Evolutionary conservation across 2,113 vertebrate species (phyloP), one percentile per base, ranked within the genome.

Genomic region (Rostratula benghalensis): DNA sequence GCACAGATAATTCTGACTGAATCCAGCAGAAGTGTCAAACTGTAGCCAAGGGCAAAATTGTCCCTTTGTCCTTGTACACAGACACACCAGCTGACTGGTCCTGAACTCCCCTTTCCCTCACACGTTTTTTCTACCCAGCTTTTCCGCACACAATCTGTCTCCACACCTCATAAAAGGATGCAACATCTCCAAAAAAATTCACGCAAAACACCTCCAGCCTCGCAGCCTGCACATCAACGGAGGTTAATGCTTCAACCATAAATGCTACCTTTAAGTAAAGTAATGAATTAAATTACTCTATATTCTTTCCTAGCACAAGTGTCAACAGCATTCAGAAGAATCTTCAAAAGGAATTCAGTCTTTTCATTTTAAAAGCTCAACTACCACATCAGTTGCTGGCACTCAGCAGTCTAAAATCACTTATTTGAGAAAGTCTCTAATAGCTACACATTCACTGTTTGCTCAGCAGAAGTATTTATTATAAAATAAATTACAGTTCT

Each of bases 391-490:
- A 83, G 93, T 90, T 89, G 64, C 76, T 92, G 84, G 85, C 92
- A 95, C 82, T 95, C 68, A 69, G 92, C 83, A 90, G 95, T 51
- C 86, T 96, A 93, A 97, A 98, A 95, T 96, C 92, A 95, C 91
- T 96, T 96, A 87, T 92, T 97, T 97, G 70, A 95, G 73, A 50
- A 95, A 97, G 96, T 96, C 94, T 69, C 28, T 95, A 97, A 97
- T 69, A 97, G 90, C 76, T 18, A 46, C 79, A 73, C 79, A 73
- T 59, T 69, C 82, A 67, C 57, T 97, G 95, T 97, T 96, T 97
- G 90, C 94, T 96, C 90, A 96, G 96, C 93, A 95, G 73, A 95
- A 96, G 89, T 89, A 95, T 96, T 97, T 96, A 96, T 96, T 97
- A 92, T 92, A 90, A 97, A 98, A 97, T 93, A 95, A 97, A 93